phyloP scores from a whole-genome alignment of 1,140 invertebrate species.

The Glossosoma conforme region DNA sequence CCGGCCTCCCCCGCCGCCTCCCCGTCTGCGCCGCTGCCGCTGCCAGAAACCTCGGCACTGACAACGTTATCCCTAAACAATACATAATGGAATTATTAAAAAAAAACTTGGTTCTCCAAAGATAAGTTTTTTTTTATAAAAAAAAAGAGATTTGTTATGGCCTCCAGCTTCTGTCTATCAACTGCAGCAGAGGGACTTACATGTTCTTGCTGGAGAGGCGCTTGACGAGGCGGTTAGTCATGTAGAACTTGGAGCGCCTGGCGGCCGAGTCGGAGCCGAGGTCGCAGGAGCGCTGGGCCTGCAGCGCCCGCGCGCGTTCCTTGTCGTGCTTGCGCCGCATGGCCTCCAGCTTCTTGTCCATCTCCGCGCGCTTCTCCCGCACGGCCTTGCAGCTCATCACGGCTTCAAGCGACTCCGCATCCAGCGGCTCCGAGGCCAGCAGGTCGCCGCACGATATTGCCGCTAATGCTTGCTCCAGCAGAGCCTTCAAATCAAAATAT shows the following conservation, averaged over 20 bases:
- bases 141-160: background rate
- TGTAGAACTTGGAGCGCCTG: slow-evolving; percentile 65
- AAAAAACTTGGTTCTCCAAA: no score
- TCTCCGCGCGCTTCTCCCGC: slow-evolving; percentile 72
- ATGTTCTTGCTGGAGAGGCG: slow-evolving; percentile 76
- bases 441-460: slow-evolving; percentile 28
- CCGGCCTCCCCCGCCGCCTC: slow-evolving; percentile 60
- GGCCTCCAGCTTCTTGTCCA: slow-evolving; percentile 83
- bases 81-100: background rate
- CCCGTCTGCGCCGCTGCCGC: slow-evolving; percentile 45
- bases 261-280: slow-evolving; percentile 51
- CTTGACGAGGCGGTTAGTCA: slow-evolving; percentile 70
- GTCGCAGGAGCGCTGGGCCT: slow-evolving; percentile 55
- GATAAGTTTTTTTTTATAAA: no score
- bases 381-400: slow-evolving; percentile 77
- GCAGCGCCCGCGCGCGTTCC: slow-evolving; percentile 50
- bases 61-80: background rate
- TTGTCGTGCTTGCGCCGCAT: slow-evolving; percentile 85
- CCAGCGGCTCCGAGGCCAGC: slow-evolving; percentile 54
- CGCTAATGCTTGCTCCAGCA: no score
- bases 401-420: slow-evolving; percentile 74
- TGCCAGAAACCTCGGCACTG: no score
- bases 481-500: no score
- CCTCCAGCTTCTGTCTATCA: background rate
- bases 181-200: slow-evolving; percentile 54